These are phyloP conservation scores for Neodiprion fabricii DNA, from an alignment of 1,140 invertebrate species.

Conservation along the genomic window DNA sequence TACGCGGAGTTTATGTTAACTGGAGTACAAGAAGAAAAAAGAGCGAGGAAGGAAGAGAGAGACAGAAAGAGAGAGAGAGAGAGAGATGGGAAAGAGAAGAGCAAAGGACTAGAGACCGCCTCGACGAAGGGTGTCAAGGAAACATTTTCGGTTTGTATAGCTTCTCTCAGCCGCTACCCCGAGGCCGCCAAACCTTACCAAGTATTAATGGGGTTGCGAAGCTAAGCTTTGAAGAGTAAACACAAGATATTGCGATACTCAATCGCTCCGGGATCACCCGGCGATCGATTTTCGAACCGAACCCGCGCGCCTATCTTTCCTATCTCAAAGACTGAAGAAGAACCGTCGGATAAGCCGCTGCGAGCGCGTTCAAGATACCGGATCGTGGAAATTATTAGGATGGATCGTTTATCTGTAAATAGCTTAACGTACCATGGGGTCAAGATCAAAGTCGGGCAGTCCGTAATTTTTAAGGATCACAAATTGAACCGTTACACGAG, in stretches of 20 bases:
- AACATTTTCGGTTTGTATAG: not conserved
- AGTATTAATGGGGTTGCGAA: not conserved
- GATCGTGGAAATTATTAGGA: no score
- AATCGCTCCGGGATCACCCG: not conserved
- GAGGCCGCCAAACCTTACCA: not conserved
- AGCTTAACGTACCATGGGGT: no score
- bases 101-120: not conserved
- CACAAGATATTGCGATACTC: not conserved
- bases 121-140: not conserved
- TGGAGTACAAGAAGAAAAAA: not conserved
- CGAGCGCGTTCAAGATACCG: no score
- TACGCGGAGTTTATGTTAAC: not conserved
- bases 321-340: not conserved
- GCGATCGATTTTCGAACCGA: not conserved
- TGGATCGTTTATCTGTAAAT: no score
- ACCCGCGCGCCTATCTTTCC: not conserved
- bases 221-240: conserved; percentile 3
- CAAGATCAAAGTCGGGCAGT: no score
- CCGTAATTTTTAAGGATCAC: no score
- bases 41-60: not conserved
- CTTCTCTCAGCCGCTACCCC: not conserved
- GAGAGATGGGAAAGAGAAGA: no score
- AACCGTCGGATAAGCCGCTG: no score
- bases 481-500: no score
- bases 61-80: not conserved